Percentiles rank a stretch among this genome's conserved stretches.
Conservation (phyloP, 2,888 invertebrate species). For the Zygothrica quintamaculata region DNA sequence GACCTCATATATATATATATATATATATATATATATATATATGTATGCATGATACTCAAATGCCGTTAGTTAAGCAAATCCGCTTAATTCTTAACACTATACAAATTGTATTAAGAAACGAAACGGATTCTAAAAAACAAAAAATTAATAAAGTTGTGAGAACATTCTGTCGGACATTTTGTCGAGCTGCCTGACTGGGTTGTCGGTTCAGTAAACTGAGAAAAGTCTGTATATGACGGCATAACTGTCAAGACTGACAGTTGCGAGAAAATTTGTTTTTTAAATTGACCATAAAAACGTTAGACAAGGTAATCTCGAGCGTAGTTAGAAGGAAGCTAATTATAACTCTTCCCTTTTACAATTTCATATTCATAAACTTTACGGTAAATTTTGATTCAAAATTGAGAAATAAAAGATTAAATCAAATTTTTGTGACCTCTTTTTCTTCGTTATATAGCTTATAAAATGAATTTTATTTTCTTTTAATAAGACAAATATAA, state of each 20-base stretch:
- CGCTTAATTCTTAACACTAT: constrained; percentile 43
- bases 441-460: too few species aligned
- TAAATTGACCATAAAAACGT: constrained; percentile 26
- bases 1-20: constrained; percentile 54
- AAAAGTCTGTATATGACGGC: constrained; percentile 41
- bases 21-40: too few species aligned
- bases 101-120: constrained; percentile 42
- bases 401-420: too few species aligned
- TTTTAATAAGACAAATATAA: constrained; percentile 31
- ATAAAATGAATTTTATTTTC: too few species aligned
- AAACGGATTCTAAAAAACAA: constrained; percentile 60
- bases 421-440: too few species aligned
- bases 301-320: background rate
- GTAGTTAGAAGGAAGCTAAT: too few species aligned
- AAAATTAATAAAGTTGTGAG: constrained; percentile 35
- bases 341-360: too few species aligned
- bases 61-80: constrained; percentile 61
- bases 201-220: constrained; percentile 42
- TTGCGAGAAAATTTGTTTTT: constrained; percentile 30
- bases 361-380: too few species aligned
- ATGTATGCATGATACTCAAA: too few species aligned
- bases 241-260: constrained; percentile 53
- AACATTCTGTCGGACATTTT: constrained; percentile 25
- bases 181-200: constrained; percentile 24
- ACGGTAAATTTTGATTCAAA: too few species aligned